Percentiles rank a stretch among this genome's conserved stretches.
These are phyloP conservation scores for Chloroclysta siterata DNA, from an alignment of 2,888 invertebrate species.

Conservation along the genomic window DNA sequence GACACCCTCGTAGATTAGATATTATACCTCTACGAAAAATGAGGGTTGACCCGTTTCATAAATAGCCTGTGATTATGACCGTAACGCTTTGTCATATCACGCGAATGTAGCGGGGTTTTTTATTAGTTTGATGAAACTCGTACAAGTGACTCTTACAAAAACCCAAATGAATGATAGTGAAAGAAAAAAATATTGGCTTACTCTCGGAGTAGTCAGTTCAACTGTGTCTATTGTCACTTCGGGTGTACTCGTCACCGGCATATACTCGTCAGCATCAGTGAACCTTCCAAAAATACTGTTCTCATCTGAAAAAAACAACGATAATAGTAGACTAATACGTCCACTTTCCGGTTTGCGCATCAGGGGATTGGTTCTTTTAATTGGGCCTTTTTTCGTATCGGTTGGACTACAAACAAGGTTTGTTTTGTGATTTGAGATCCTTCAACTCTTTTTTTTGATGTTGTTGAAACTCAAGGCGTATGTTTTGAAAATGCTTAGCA, in stretches of 20 bases:
- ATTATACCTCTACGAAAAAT: conserved; percentile 18
- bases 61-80: conserved; percentile 30
- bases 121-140: conserved; percentile 15
- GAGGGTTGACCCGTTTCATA: conserved; percentile 35
- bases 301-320: conserved; percentile 63
- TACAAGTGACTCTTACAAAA: too few species aligned
- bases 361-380: conserved; percentile 9
- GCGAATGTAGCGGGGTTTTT: conserved; percentile 17
- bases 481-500: background rate
- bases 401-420: conserved; percentile 10
- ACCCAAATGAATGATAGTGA: too few species aligned
- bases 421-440: conserved; percentile 8
- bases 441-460: conserved; percentile 1
- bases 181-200: conserved; percentile 40
- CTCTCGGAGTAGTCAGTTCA: conserved; percentile 59
- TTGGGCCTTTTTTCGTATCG: conserved; percentile 8
- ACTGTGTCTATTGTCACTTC: conserved; percentile 45
- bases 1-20: conserved; percentile 1
- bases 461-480: background rate
- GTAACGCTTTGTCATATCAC: conserved; percentile 24
- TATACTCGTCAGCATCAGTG: conserved; percentile 57
- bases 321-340: conserved; percentile 16
- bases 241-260: conserved; percentile 49
- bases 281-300: conserved; percentile 79
- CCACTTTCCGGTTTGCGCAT: conserved; percentile 1